Conservation (phyloP, 2,113 vertebrate genomes). For the Tyto alba region DNA sequence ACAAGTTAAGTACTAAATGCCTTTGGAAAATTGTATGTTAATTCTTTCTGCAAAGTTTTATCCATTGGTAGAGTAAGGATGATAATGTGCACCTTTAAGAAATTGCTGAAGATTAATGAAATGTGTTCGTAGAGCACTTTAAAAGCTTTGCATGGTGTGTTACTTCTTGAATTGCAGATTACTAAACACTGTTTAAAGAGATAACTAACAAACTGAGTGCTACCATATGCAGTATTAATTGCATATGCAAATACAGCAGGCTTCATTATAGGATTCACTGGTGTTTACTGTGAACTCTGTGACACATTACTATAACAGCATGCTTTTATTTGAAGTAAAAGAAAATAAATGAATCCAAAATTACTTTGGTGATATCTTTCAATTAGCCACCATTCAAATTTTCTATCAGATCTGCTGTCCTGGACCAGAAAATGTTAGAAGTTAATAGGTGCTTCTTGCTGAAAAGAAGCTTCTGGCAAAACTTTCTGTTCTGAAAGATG, state of each 20-base stretch:
- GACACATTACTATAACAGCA: not conserved
- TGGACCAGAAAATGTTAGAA: not conserved
- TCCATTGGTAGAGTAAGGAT: not conserved
- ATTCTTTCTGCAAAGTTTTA: not conserved
- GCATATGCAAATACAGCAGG: not conserved
- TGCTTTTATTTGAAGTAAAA: not conserved
- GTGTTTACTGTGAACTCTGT: not conserved
- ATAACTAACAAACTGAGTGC: not conserved
- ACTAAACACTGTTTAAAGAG: not conserved
- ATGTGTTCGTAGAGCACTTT: not conserved
- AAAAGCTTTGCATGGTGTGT: not conserved
- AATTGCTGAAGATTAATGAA: not conserved
- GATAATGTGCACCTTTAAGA: not conserved
- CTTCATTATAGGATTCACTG: not conserved
- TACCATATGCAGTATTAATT: not conserved
- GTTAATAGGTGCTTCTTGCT: not conserved
- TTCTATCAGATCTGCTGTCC: not conserved
- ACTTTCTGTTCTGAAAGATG: not conserved
- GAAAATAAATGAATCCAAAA: not conserved
- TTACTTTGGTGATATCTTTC: not conserved
- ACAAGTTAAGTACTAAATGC: not conserved
- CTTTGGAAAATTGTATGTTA: not conserved
- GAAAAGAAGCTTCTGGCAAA: not conserved
- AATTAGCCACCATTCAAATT: not conserved
- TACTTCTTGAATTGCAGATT: conserved; percentile 7